Evolutionary conservation across 2,888 invertebrate species (phyloP).

Genomic region (Pardosa pseudoannulata): DNA sequence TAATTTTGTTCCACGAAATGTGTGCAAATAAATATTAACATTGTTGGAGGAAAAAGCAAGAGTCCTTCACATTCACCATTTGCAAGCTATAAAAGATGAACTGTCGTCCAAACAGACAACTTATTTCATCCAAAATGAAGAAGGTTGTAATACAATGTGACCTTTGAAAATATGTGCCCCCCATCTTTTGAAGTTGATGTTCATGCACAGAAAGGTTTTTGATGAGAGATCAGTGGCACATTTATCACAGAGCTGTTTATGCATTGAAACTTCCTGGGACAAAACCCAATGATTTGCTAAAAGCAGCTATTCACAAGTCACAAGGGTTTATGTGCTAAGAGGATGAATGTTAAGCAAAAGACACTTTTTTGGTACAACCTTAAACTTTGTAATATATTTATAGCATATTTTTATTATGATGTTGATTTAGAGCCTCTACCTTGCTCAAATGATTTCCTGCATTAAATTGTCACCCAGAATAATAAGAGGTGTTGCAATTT

Average conservation of each 20-base stretch:
- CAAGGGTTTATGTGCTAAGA: constrained; percentile 53
- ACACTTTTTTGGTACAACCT: constrained; percentile 72
- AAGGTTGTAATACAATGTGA: constrained; percentile 63
- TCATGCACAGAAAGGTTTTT: constrained; percentile 60
- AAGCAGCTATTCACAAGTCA: constrained; percentile 48
- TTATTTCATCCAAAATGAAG: constrained; percentile 64
- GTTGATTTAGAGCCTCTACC: constrained; percentile 71
- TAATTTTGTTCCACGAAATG: constrained; percentile 57
- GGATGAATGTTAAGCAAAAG: constrained; percentile 67
- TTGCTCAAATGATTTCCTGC: constrained; percentile 69
- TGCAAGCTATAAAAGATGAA: constrained; percentile 64
- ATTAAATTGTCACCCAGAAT: constrained; percentile 53
- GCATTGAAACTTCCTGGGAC: constrained; percentile 51
- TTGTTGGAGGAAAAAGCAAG: constrained; percentile 31
- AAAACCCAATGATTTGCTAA: constrained; percentile 35
- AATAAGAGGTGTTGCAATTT: constrained; percentile 61
- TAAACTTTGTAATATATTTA: constrained; percentile 73
- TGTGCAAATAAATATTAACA: constrained; percentile 59
- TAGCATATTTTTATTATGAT: constrained; percentile 74
- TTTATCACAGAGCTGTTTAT: constrained; percentile 51
- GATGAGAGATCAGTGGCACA: constrained; percentile 61
- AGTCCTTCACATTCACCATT: constrained; percentile 59
- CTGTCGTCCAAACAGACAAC: constrained; percentile 70
- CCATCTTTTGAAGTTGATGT: constrained; percentile 55
- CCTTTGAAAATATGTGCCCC: constrained; percentile 59